A percentile compares a stretch with the other conserved stretches of the same genome.
These are phyloP conservation scores for Gortyna flavago DNA, from an alignment of 2,888 invertebrate genomes.

Conservation along the genomic window DNA sequence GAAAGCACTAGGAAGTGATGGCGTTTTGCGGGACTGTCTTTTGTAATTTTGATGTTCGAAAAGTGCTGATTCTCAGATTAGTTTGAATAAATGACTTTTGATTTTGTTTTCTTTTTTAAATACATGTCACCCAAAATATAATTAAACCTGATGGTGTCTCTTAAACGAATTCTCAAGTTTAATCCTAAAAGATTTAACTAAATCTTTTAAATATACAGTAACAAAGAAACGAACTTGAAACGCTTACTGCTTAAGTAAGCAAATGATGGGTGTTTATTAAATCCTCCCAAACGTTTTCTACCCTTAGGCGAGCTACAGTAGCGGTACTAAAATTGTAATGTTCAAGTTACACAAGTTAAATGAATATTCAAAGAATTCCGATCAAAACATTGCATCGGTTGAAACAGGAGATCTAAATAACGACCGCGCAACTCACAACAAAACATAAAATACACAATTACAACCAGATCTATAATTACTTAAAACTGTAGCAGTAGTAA, in stretches of 20 bases:
- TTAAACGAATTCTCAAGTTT: background rate
- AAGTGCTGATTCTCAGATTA: too few relatives aligned
- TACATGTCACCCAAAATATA: background rate
- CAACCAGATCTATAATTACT: slow-evolving; percentile 82
- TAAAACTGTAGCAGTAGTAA: slow-evolving; percentile 79
- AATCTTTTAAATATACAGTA: slow-evolving; percentile 30
- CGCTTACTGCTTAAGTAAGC: slow-evolving; percentile 36
- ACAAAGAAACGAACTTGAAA: slow-evolving; percentile 29
- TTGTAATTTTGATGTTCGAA: too few relatives aligned
- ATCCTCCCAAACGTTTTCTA: slow-evolving; percentile 40
- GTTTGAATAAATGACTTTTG: too few relatives aligned
- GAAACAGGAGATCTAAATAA: slow-evolving; percentile 63
- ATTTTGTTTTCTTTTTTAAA: too few relatives aligned
- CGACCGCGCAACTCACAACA: slow-evolving; percentile 67
- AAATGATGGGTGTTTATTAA: slow-evolving; percentile 49
- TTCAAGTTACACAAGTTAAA: slow-evolving; percentile 18
- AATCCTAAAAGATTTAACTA: slow-evolving; percentile 3
- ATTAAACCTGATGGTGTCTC: background rate
- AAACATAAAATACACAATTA: slow-evolving; percentile 60
- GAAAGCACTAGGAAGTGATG: too few relatives aligned
- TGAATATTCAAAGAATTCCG: slow-evolving; percentile 22
- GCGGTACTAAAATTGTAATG: slow-evolving; percentile 11
- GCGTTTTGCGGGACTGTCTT: too few relatives aligned
- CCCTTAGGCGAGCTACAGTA: background rate
- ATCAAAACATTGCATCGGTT: slow-evolving; percentile 40